Conservation (phyloP, 2,888 invertebrate genomes). For the Cylindroiulus punctatus region DNA sequence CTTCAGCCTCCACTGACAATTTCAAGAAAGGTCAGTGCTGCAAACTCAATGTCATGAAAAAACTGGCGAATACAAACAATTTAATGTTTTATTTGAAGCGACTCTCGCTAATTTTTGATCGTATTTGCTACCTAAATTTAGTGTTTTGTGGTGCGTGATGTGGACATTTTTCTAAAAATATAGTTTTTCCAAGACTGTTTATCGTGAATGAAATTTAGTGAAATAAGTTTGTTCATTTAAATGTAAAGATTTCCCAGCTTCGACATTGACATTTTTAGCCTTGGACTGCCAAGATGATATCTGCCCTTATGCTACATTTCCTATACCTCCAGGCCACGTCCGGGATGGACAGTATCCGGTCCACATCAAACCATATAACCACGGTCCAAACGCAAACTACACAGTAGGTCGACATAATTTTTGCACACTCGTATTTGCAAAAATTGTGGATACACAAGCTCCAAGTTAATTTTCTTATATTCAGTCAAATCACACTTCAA, state of each 20-base stretch:
- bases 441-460: not conserved
- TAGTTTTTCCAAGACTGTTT: too few species aligned
- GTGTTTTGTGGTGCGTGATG: too few species aligned
- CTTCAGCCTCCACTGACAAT: slow-evolving; percentile 36
- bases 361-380: slow-evolving; percentile 50
- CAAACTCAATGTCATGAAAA: too few species aligned
- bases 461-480: too few species aligned
- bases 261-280: not conserved
- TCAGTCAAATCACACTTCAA: slow-evolving; percentile 40
- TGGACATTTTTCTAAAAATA: too few species aligned
- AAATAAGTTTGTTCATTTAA: not conserved
- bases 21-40: slow-evolving; percentile 33
- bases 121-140: too few species aligned
- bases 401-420: not conserved
- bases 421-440: not conserved
- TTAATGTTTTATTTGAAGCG: too few species aligned
- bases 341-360: slow-evolving; percentile 53
- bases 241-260: not conserved
- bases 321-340: slow-evolving; percentile 60
- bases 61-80: too few species aligned
- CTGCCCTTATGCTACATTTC: slow-evolving; percentile 66
- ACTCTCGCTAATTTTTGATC: too few species aligned
- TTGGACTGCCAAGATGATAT: slow-evolving; percentile 63
- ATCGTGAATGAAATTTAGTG: too few species aligned
- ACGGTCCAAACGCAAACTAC: not conserved